A percentile compares a stretch with the other conserved stretches of the same genome.
These are phyloP conservation scores for Lepidurus apus DNA, from an alignment of 1,140 invertebrate species.

Conservation along the genomic window DNA sequence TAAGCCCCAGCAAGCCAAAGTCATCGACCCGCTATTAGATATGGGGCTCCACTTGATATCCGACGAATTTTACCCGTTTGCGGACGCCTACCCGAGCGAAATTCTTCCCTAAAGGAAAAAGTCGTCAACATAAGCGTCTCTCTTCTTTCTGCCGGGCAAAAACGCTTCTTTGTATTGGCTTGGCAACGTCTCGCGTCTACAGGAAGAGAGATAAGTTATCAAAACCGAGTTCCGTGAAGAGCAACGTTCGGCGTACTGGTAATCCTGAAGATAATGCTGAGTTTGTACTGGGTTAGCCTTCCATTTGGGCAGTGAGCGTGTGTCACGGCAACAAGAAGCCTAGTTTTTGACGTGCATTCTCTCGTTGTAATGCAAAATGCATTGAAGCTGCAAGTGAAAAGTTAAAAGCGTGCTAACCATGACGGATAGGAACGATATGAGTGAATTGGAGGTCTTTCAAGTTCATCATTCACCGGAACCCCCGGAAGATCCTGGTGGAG, in stretches of 20 bases:
- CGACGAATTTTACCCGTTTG: too few relatives aligned
- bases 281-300: not conserved
- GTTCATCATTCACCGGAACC: not conserved
- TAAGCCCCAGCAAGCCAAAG: not conserved
- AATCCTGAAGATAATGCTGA: not conserved
- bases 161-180: not conserved
- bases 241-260: not conserved
- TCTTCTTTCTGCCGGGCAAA: not conserved
- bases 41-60: too few relatives aligned
- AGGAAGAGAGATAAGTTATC: not conserved
- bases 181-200: not conserved
- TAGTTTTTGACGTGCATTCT: not conserved
- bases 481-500: not conserved
- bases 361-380: not conserved
- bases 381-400: not conserved
- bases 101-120: not conserved
- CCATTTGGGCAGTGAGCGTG: not conserved
- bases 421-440: not conserved
- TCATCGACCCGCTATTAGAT: too few relatives aligned
- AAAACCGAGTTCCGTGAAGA: not conserved
- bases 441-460: constrained; percentile 8
- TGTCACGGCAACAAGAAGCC: not conserved
- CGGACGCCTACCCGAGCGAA: not conserved
- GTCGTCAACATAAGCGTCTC: not conserved
- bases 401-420: not conserved